phyloP scores from a whole-genome alignment of 2,113 vertebrate genomes.

The Syngnathoides biaculeatus region DNA sequence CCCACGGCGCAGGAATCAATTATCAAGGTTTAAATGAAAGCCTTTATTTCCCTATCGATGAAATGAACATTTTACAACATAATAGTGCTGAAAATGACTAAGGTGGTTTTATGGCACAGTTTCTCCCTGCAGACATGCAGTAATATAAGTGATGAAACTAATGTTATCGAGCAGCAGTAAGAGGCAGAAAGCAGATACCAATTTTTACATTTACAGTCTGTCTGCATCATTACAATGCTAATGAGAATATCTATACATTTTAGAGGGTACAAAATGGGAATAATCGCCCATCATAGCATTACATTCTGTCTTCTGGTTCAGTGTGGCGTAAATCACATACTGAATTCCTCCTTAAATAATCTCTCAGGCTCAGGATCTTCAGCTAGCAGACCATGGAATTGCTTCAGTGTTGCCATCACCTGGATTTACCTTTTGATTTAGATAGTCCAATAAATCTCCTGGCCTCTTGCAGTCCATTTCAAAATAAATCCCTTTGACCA shows the following conservation, averaged over 20 bases:
- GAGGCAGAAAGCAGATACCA: not conserved
- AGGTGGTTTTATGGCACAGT: slow-evolving; percentile 6
- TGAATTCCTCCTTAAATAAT: slow-evolving; percentile 14
- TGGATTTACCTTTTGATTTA: slow-evolving; percentile 19
- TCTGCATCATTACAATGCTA: not conserved
- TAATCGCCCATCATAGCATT: not conserved
- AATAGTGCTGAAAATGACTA: slow-evolving; percentile 14
- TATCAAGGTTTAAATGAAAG: slow-evolving; percentile 25
- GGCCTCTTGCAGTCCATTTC: slow-evolving; percentile 10
- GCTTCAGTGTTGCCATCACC: slow-evolving; percentile 27
- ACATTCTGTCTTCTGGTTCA: not conserved
- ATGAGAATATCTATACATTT: slow-evolving; percentile 2
- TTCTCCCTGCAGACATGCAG: not conserved
- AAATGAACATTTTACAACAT: slow-evolving; percentile 10
- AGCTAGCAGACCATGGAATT: slow-evolving; percentile 15
- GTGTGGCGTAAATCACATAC: not conserved
- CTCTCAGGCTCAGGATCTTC: slow-evolving; percentile 9
- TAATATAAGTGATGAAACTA: slow-evolving; percentile 11
- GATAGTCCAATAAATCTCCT: slow-evolving; percentile 20
- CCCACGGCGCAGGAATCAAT: not conserved
- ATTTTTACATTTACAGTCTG: not conserved
- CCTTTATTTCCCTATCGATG: slow-evolving; percentile 2
- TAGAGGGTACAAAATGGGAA: not conserved
- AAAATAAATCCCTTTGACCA: slow-evolving; percentile 32
- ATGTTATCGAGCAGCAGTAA: not conserved